phyloP scores from a whole-genome alignment of 2,797 vertebrate genomes.

The Muraenolepis orangiensis region DNA sequence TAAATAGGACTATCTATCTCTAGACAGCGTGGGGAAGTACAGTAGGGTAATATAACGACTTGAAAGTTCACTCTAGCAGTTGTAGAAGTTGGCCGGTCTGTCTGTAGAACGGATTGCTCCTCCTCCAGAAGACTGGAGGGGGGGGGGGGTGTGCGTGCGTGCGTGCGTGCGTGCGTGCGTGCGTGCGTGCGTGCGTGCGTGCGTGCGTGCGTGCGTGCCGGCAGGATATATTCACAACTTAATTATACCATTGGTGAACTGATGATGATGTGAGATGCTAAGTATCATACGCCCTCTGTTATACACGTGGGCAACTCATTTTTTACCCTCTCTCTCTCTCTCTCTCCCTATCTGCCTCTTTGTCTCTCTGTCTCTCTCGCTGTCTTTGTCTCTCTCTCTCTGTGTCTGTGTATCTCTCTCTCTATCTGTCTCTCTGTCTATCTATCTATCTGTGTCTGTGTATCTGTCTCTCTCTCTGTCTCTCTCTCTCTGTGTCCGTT shows the following conservation, averaged over 20 bases:
- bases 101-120: slow-evolving; percentile 3
- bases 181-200: background rate
- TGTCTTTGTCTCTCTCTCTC: background rate
- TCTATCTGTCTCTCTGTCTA: background rate
- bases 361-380: too few species aligned
- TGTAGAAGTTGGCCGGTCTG: background rate
- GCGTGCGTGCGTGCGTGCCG: background rate
- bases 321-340: too few species aligned
- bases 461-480: background rate
- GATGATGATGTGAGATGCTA: background rate
- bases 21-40: slow-evolving; percentile 6
- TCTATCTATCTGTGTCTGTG: background rate
- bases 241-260: background rate
- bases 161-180: too few species aligned
- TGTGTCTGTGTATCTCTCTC: too few species aligned
- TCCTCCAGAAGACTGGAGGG: background rate
- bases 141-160: too few species aligned
- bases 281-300: background rate
- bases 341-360: too few species aligned
- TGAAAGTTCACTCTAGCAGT: background rate
- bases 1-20: background rate
- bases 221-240: background rate
- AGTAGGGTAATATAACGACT: background rate
- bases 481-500: slow-evolving; percentile 20
- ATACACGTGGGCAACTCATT: background rate